phyloP scores from a whole-genome alignment of 2,113 vertebrate genomes.

The Sisor rabdophorus region DNA sequence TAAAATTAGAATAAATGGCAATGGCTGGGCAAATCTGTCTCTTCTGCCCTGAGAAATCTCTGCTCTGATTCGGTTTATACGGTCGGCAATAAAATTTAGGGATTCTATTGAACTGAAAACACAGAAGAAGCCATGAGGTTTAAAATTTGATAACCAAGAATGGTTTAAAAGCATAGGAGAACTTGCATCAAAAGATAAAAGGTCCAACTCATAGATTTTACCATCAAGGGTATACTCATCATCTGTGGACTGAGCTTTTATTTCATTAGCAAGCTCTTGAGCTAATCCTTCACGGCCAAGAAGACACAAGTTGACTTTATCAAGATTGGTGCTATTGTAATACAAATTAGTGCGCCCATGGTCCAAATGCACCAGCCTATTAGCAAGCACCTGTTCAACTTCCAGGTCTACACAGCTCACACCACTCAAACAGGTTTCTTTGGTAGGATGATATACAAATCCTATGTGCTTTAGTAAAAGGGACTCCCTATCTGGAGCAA shows the following conservation, averaged over 20 bases:
- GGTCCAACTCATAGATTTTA: conserved; percentile 95
- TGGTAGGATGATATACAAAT: conserved; percentile 98
- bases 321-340: conserved; percentile 89
- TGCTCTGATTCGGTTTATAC: conserved; percentile 89
- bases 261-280: conserved; percentile 95
- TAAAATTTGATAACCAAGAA: conserved; percentile 86
- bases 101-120: conserved; percentile 97
- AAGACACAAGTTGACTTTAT: conserved; percentile 96
- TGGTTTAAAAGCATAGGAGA: conserved; percentile 88
- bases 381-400: conserved; percentile 92
- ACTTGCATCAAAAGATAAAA: conserved; percentile 88
- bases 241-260: conserved; percentile 93
- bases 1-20: conserved; percentile 92
- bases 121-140: conserved; percentile 96
- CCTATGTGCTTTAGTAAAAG: conserved; percentile 98
- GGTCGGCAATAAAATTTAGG: conserved; percentile 90
- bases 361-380: conserved; percentile 86
- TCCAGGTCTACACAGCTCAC: conserved; percentile 92
- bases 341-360: conserved; percentile 86
- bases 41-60: conserved; percentile 86
- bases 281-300: conserved; percentile 93
- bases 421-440: conserved; percentile 96
- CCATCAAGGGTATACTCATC: conserved; percentile 97
- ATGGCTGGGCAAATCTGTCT: conserved; percentile 83
- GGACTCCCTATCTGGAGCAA: conserved; percentile 94